These are phyloP conservation scores for Margarornis squamiger DNA, from an alignment of 2,797 vertebrate species.

Conservation along the genomic window DNA sequence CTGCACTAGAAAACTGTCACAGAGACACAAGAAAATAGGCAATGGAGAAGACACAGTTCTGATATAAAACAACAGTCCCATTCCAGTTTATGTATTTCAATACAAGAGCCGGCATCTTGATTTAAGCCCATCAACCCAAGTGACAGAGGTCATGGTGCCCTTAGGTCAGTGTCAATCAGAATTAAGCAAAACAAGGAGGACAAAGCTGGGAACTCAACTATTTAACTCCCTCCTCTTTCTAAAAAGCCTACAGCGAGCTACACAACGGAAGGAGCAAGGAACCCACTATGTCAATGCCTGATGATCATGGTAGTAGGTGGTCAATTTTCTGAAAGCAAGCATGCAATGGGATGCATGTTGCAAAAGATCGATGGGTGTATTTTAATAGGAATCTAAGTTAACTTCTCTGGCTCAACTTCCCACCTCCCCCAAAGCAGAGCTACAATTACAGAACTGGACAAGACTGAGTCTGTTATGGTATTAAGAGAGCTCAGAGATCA, in stretches of 20 bases:
- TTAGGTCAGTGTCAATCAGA: not conserved
- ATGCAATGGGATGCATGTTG: accelerated
- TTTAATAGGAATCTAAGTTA: not conserved
- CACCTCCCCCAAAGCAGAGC: not conserved
- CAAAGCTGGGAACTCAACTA: not conserved
- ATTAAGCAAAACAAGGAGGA: not conserved
- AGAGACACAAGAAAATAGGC: not conserved
- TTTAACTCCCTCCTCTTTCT: not conserved
- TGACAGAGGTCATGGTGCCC: not conserved
- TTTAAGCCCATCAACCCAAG: not conserved
- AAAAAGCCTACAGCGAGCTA: not conserved
- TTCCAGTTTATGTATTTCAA: not conserved
- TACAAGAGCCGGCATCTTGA: not conserved
- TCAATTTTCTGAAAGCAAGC: not conserved
- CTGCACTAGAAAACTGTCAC: not conserved
- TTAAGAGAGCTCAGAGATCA: not conserved
- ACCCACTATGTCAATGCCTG: accelerated
- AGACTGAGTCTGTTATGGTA: not conserved
- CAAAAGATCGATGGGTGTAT: not conserved
- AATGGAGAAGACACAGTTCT: not conserved
- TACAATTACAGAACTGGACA: not conserved
- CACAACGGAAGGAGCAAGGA: not conserved
- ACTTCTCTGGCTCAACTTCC: not conserved
- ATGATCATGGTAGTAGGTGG: accelerated
- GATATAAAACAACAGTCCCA: not conserved